Conservation (phyloP, 1,140 invertebrate species). For the Samia ricini region DNA sequence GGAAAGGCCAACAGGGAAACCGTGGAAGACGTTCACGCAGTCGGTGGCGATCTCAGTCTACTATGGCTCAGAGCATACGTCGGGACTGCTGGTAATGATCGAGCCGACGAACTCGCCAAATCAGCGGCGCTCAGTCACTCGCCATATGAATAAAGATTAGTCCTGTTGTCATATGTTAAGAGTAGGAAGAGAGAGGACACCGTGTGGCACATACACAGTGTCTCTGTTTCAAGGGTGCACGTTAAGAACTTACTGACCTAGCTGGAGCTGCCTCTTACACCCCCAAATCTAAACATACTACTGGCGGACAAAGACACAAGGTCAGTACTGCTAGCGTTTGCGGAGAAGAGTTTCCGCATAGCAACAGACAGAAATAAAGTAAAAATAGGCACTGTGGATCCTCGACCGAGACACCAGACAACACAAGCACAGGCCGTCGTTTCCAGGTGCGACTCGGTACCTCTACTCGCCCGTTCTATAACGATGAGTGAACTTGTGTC, state of each 20-base stretch:
- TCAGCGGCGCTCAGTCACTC: conserved; percentile 16
- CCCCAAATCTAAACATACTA: too few relatives aligned
- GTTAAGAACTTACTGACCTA: too few relatives aligned
- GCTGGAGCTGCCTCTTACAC: too few relatives aligned
- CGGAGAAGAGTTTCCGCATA: neutral
- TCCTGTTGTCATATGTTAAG: conserved; percentile 21
- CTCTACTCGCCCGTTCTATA: too few relatives aligned
- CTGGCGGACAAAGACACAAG: neutral
- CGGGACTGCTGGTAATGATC: conserved; percentile 27
- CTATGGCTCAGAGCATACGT: conserved; percentile 31
- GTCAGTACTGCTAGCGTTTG: neutral
- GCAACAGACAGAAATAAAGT: neutral
- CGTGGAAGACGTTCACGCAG: neutral
- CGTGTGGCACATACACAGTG: too few relatives aligned
- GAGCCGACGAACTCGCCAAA: conserved; percentile 33
- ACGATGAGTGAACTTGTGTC: neutral
- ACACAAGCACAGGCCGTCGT: neutral
- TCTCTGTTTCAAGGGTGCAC: too few relatives aligned
- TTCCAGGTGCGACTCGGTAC: neutral
- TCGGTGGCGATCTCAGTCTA: conserved; percentile 10
- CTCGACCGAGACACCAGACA: neutral
- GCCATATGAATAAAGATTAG: conserved; percentile 6
- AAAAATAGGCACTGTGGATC: neutral
- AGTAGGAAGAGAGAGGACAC: conserved; percentile 9
- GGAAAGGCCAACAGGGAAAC: conserved; percentile 2